Evolutionary conservation across 2,113 vertebrate genomes (phyloP).

Genomic region (Notarius quadriscutis): DNA sequence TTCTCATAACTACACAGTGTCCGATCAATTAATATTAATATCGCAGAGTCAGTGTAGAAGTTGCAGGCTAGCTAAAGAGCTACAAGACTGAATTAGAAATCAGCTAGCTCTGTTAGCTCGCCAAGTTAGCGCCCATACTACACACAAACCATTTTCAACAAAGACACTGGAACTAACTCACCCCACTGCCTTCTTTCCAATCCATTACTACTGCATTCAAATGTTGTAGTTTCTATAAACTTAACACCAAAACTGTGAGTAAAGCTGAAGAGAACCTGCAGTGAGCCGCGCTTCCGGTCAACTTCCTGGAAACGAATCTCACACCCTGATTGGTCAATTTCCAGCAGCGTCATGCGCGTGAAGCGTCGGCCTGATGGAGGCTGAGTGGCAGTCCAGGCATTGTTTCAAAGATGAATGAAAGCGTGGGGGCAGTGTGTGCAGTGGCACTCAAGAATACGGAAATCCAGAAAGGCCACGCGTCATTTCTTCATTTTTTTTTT

Average conservation of each 20-base stretch:
- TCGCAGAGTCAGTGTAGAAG: no score
- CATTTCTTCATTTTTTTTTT: no score
- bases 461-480: background rate
- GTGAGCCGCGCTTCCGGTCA: background rate
- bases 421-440: no score
- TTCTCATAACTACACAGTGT: background rate
- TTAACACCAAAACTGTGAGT: background rate
- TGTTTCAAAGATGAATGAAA: background rate
- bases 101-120: background rate
- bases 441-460: background rate
- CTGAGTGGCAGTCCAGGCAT: background rate
- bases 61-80: background rate
- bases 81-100: background rate
- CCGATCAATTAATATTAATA: background rate
- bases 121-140: background rate
- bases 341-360: background rate
- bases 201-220: conserved; percentile 61
- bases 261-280: background rate
- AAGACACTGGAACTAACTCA: conserved; percentile 51
- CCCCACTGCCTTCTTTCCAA: conserved; percentile 62
- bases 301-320: conserved; percentile 46
- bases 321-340: conserved; percentile 39
- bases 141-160: background rate
- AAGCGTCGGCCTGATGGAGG: background rate
- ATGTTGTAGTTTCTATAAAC: background rate